phyloP scores from a whole-genome alignment of 2,113 vertebrate genomes.

The Pseudorectes ferrugineus region DNA sequence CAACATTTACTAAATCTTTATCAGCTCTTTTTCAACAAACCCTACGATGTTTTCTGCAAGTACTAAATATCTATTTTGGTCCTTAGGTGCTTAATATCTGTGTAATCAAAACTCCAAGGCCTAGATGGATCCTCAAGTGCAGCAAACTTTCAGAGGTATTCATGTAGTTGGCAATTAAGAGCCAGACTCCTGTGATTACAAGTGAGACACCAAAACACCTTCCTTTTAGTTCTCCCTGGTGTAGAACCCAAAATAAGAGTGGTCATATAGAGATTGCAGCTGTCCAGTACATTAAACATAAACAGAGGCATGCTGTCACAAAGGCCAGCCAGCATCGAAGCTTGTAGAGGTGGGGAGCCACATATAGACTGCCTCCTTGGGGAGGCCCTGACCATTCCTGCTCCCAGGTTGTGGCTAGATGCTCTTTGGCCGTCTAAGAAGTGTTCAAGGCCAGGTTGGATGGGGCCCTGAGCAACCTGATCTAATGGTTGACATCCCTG shows the following conservation, averaged over 20 bases:
- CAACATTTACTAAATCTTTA: background rate
- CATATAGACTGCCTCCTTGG: background rate
- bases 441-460: background rate
- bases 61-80: background rate
- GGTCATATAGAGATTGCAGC: background rate
- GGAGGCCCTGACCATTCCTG: background rate
- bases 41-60: background rate
- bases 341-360: background rate
- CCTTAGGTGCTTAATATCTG: background rate
- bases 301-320: background rate
- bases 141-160: background rate
- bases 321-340: fast-evolving
- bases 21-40: background rate
- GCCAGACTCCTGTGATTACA: background rate
- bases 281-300: background rate
- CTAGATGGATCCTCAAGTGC: background rate
- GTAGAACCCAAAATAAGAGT: background rate
- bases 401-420: background rate
- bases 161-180: background rate
- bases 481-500: background rate
- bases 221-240: background rate
- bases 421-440: background rate
- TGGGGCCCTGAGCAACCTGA: background rate
- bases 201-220: background rate
- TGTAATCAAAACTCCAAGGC: background rate